phyloP scores from a whole-genome alignment of 2,797 vertebrate genomes.

The Notolepis coatsorum region DNA sequence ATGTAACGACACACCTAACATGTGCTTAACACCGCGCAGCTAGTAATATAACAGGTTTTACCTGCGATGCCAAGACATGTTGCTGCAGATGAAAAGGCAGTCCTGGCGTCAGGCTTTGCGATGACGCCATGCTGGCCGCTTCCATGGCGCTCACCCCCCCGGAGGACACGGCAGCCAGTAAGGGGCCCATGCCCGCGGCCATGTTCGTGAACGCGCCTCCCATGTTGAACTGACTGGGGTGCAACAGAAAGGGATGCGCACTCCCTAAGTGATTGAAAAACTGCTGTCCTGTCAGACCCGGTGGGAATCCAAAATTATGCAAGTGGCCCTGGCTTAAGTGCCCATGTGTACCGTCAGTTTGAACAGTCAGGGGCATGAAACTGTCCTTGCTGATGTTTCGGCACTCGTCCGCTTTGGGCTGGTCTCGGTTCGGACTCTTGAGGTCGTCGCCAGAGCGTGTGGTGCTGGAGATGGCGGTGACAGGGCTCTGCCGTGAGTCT shows the following conservation, averaged over 20 bases:
- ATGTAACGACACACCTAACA: not conserved
- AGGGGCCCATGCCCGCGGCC: constrained; percentile 94
- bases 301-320: constrained; percentile 93
- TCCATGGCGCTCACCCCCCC: constrained; percentile 90
- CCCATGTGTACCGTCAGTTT: constrained; percentile 89
- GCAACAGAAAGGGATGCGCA: constrained; percentile 93
- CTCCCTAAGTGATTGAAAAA: constrained; percentile 93
- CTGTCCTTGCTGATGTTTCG: constrained; percentile 87
- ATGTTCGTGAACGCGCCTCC: constrained; percentile 96
- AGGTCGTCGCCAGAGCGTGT: constrained; percentile 85
- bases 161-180: constrained; percentile 92
- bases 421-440: constrained; percentile 84
- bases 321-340: constrained; percentile 88
- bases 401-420: constrained; percentile 86
- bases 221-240: constrained; percentile 96
- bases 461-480: constrained; percentile 93
- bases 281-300: constrained; percentile 90
- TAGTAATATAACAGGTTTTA: constrained; percentile 74
- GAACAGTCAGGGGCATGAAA: constrained; percentile 89
- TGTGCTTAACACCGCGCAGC: not conserved
- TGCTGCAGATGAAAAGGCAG: constrained; percentile 97
- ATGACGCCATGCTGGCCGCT: constrained; percentile 88
- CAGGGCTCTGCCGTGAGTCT: constrained; percentile 92
- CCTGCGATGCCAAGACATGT: constrained; percentile 97
- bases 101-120: constrained; percentile 88